These are phyloP conservation scores for Pseudomyrmex cubaensis DNA, from an alignment of 1,140 invertebrate species.

Conservation along the genomic window DNA sequence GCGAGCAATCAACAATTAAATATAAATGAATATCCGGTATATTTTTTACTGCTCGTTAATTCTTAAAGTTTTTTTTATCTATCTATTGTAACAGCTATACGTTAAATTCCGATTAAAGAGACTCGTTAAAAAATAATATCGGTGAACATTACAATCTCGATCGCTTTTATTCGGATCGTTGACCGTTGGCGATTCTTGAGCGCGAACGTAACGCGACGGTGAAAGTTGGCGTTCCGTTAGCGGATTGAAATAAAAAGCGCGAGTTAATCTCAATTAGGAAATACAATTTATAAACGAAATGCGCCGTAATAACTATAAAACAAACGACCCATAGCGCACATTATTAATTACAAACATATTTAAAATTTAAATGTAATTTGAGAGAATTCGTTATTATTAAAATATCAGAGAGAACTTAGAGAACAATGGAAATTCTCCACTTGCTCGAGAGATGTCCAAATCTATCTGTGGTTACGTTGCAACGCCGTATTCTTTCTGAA, in stretches of 20 bases:
- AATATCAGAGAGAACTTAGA: no score
- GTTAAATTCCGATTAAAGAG: not conserved
- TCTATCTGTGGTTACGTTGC: no score
- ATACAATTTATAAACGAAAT: not conserved
- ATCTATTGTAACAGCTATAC: not conserved
- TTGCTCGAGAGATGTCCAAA: no score
- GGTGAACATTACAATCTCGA: slow-evolving; percentile 26
- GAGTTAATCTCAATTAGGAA: not conserved
- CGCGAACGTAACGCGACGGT: slow-evolving; percentile 4
- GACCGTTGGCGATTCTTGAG: slow-evolving; percentile 24
- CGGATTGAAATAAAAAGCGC: not conserved
- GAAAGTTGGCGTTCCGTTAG: slow-evolving; percentile 27
- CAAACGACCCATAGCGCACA: not conserved
- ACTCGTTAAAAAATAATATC: not conserved
- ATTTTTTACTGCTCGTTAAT: no score
- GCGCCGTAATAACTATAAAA: no score
- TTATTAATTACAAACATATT: not conserved
- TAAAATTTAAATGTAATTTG: not conserved
- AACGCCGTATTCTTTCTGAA: not conserved
- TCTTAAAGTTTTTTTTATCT: no score
- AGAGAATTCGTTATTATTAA: no score
- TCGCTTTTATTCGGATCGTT: slow-evolving; percentile 46
- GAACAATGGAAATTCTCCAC: no score
- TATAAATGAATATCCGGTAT: no score
- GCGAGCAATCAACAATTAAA: no score